A percentile compares a stretch with the other conserved stretches of the same genome.
phyloP scores from a whole-genome alignment of 1,140 invertebrate species.

The Pissodes strobi region DNA sequence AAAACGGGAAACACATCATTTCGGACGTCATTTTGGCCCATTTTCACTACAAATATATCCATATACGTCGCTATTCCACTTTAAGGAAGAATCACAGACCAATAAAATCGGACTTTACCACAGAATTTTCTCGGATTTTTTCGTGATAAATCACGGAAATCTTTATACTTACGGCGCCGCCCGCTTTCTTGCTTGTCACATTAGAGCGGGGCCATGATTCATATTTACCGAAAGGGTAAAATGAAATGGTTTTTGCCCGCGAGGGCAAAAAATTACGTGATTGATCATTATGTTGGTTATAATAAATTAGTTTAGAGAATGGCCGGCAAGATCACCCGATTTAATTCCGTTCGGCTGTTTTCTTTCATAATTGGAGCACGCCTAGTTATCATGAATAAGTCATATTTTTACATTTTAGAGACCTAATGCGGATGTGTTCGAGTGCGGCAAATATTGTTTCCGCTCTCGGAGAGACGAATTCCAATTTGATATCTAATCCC shows the following conservation, averaged over 20 bases:
- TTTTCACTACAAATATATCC: conserved; percentile 30
- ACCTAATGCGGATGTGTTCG: too few relatives aligned
- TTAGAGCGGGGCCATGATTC: conserved; percentile 32
- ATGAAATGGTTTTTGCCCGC: too few relatives aligned
- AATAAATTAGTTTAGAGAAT: too few relatives aligned
- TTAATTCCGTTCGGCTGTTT: too few relatives aligned
- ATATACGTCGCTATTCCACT: conserved; percentile 27
- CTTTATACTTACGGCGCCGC: conserved; percentile 28
- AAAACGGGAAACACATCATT: conserved; percentile 22
- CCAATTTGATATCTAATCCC: conserved; percentile 16
- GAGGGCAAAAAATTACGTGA: too few relatives aligned
- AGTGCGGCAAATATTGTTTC: too few relatives aligned
- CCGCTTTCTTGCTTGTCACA: conserved; percentile 33
- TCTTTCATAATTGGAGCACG: too few relatives aligned
- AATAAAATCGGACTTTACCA: conserved; percentile 39
- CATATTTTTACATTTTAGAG: too few relatives aligned
- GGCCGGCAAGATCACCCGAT: too few relatives aligned
- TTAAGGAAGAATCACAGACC: conserved; percentile 37
- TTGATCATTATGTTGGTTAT: too few relatives aligned
- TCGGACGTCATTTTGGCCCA: conserved; percentile 7
- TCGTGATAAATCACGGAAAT: conserved; percentile 37
- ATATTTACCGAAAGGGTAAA: conserved; percentile 33
- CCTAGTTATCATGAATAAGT: too few relatives aligned
- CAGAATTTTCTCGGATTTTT: conserved; percentile 29
- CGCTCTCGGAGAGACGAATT: conserved; percentile 5